phyloP scores from a whole-genome alignment of 2,113 vertebrate genomes.

The Neolamprologus sp. region DNA sequence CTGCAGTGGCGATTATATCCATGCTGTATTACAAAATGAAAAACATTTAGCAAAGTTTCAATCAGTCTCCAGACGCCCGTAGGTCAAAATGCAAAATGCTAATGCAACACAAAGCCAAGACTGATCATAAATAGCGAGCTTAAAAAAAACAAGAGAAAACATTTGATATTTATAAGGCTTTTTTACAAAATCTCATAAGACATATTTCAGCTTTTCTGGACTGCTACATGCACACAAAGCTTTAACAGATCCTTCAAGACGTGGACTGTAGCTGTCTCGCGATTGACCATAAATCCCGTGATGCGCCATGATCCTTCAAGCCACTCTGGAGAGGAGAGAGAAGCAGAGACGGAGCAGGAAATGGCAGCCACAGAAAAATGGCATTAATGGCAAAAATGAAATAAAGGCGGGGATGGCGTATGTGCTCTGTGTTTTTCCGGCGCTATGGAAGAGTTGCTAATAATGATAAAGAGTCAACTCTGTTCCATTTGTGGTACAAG shows the following conservation, averaged over 20 bases:
- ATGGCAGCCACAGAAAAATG: constrained; percentile 7
- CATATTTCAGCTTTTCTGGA: not conserved
- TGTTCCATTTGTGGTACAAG: constrained; percentile 40
- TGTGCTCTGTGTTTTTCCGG: constrained; percentile 11
- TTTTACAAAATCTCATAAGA: not conserved
- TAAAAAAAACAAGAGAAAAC: not conserved
- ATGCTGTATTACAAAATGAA: constrained; percentile 16
- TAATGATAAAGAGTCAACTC: constrained; percentile 51
- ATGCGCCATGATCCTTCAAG: constrained; percentile 1
- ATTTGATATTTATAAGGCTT: not conserved
- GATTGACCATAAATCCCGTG: constrained; percentile 41
- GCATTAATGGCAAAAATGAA: constrained; percentile 46
- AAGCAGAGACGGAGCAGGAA: not conserved
- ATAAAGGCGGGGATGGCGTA: not conserved
- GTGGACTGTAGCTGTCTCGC: not conserved
- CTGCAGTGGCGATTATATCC: not conserved
- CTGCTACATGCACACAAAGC: not conserved
- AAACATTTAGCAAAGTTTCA: not conserved
- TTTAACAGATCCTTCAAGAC: not conserved
- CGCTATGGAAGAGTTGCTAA: constrained; percentile 32
- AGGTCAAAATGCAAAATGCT: constrained; percentile 9
- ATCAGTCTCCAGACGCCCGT: not conserved
- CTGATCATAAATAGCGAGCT: not conserved
- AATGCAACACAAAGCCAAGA: not conserved
- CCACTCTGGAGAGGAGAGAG: not conserved